Conservation (phyloP, 2,888 invertebrate species). For the Bibio marci region DNA sequence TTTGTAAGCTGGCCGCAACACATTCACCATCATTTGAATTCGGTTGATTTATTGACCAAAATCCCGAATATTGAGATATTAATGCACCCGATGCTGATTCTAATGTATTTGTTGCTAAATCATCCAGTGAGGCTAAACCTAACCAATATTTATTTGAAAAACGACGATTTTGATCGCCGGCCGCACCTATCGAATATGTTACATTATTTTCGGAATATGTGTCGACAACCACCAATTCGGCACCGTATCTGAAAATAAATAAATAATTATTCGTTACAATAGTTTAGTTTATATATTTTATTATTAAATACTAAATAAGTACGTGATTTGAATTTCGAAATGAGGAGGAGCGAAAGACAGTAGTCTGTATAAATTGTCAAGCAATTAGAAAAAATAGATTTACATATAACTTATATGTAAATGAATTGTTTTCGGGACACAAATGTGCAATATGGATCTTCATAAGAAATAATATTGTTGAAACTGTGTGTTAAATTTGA, state of each 20-base stretch:
- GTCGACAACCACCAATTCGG: slow-evolving; percentile 83
- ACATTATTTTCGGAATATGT: slow-evolving; percentile 83
- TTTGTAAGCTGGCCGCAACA: slow-evolving; percentile 47
- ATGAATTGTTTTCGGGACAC: too few species aligned
- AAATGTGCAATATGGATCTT: too few species aligned
- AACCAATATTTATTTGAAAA: slow-evolving; percentile 70
- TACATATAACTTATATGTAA: too few species aligned
- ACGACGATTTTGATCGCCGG: slow-evolving; percentile 43
- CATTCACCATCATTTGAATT: slow-evolving; percentile 78
- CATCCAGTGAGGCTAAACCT: slow-evolving; percentile 78
- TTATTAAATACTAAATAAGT: too few species aligned
- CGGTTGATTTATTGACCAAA: slow-evolving; percentile 84
- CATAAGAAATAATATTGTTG: too few species aligned
- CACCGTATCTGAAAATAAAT: slow-evolving; percentile 62
- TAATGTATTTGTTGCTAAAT: slow-evolving; percentile 82
- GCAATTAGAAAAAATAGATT: too few species aligned
- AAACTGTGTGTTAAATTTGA: too few species aligned
- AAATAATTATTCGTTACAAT: too few species aligned
- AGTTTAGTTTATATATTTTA: too few species aligned
- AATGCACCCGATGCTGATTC: slow-evolving; percentile 82
- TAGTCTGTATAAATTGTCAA: too few species aligned
- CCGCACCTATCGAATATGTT: slow-evolving; percentile 61
- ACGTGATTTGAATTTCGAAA: too few species aligned
- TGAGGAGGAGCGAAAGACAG: too few species aligned
- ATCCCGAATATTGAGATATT: slow-evolving; percentile 85